Base-by-base conservation (phyloP, 2,797 vertebrate species). In the Rachycentron canadum region DNA sequence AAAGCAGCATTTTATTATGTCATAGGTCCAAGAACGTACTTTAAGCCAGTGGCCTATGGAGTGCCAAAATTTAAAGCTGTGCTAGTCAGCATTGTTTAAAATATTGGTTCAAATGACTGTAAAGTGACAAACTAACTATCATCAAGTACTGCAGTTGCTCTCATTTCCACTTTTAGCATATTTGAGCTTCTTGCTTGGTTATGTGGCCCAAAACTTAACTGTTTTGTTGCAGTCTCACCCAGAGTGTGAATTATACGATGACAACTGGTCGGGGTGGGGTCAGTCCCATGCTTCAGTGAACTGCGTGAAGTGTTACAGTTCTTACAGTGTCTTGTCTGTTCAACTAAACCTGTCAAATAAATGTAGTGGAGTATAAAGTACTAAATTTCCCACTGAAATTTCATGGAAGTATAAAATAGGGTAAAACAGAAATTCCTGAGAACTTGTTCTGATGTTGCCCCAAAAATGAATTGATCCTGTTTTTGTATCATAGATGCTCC, bases 41-140 rank as follows among this genome's bases (percentile, higher is more conserved):
- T 59, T 50, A 69, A 13, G 63, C 50, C 59, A 79, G 43, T 19
- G 36, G 26, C 56, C 32, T 58, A 19, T 36, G 69, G 49, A 66
- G 52, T 38, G 23, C 63, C 36, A 50, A 55, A 17, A 49, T 56
- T 69, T 65, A 50, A 81, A 81, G 66, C 73, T 69, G 12, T 55
- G 78, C 43, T 58, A 21, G 43, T 58, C 10, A 57, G 32, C 53
- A 1, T 53, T 55, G 1, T 59, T 36, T 34, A 53, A 32, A 59
- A 41, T 49, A 63, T 16, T 16, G 40, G 41, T 43, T 76, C 4
- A 52, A 69, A 61, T 30, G 6, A 40, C 17, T 38, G 25, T 47
- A 58, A 6, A 14, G 56, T 56, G 36, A 25, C 38, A 10, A 64
- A 30, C 10, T 55, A 8, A 59, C 11, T 25, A 58, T 69, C 67